A percentile compares a stretch with the other conserved stretches of the same genome.
phyloP scores from a whole-genome alignment of 2,888 invertebrate species.

The Apodemia zela region DNA sequence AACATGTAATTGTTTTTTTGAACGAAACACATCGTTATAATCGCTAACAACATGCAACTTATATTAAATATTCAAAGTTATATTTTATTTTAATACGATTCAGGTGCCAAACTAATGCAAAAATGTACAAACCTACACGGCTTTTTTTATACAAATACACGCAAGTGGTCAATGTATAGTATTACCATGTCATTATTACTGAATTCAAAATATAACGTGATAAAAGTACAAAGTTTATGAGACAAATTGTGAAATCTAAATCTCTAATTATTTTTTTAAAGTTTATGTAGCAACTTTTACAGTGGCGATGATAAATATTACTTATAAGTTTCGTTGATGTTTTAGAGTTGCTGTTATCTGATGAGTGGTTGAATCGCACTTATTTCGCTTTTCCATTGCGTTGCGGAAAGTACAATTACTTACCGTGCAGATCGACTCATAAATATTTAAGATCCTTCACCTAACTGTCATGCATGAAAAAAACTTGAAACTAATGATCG shows the following conservation, averaged over 20 bases:
- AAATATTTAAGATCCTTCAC: too few species aligned
- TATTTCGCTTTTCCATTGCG: neutral
- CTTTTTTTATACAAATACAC: constrained; percentile 15
- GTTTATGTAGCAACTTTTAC: neutral
- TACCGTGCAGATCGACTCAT: too few species aligned
- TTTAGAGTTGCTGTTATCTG: neutral
- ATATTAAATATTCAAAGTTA: constrained; percentile 4
- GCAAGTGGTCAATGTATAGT: neutral
- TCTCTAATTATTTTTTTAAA: neutral
- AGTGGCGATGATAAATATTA: too few species aligned
- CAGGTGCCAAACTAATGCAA: constrained; percentile 17
- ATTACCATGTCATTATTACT: neutral
- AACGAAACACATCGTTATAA: constrained; percentile 11
- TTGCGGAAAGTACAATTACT: too few species aligned
- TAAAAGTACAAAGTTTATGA: constrained; percentile 25
- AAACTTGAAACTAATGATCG: too few species aligned
- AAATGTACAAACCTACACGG: constrained; percentile 13
- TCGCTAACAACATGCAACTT: constrained; percentile 3
- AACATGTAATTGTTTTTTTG: constrained; percentile 6
- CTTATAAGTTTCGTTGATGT: constrained; percentile 1
- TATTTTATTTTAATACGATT: constrained; percentile 12
- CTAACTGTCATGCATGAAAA: too few species aligned
- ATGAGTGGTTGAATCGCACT: neutral
- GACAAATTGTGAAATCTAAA: constrained; percentile 19
- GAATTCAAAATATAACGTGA: constrained; percentile 3